Evolutionary conservation across 2,888 invertebrate species (phyloP).

Genomic region (Miltochrista miniata): DNA sequence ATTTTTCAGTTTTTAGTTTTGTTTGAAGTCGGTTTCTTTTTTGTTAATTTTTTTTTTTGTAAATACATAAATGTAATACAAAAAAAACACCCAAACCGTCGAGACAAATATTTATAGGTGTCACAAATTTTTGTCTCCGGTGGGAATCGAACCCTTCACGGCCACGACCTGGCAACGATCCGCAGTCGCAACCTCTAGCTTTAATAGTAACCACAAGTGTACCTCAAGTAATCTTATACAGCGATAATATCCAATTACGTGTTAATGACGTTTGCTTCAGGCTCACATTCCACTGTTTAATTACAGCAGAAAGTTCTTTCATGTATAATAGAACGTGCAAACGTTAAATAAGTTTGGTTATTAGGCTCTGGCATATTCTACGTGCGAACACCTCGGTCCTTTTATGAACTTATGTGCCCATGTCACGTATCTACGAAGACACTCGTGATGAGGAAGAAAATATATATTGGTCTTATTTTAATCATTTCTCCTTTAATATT

Average conservation of each 20-base stretch:
- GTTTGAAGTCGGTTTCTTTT: no score
- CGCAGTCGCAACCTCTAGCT: no score
- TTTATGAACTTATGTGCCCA: slow-evolving; percentile 57
- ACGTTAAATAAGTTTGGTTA: slow-evolving; percentile 41
- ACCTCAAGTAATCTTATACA: background rate
- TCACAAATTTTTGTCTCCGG: no score
- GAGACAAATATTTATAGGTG: no score
- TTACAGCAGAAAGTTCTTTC: slow-evolving; percentile 17
- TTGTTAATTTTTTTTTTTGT: no score
- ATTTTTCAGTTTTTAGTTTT: no score
- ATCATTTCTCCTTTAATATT: slow-evolving; percentile 21
- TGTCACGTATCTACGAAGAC: slow-evolving; percentile 53
- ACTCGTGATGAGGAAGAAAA: slow-evolving; percentile 45
- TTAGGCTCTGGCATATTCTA: slow-evolving; percentile 38
- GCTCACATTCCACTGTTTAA: slow-evolving; percentile 5
- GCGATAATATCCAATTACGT: background rate
- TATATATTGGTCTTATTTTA: slow-evolving; percentile 27
- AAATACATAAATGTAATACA: no score
- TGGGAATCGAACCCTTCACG: no score
- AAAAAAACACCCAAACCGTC: no score
- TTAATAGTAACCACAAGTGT: background rate
- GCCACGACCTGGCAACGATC: no score
- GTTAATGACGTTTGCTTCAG: background rate
- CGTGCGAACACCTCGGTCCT: slow-evolving; percentile 42
- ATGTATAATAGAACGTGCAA: slow-evolving; percentile 21